Evolutionary conservation across 2,797 vertebrate species (phyloP), one percentile per base, ranked within the genome.

Genomic region (Momotus momota): DNA sequence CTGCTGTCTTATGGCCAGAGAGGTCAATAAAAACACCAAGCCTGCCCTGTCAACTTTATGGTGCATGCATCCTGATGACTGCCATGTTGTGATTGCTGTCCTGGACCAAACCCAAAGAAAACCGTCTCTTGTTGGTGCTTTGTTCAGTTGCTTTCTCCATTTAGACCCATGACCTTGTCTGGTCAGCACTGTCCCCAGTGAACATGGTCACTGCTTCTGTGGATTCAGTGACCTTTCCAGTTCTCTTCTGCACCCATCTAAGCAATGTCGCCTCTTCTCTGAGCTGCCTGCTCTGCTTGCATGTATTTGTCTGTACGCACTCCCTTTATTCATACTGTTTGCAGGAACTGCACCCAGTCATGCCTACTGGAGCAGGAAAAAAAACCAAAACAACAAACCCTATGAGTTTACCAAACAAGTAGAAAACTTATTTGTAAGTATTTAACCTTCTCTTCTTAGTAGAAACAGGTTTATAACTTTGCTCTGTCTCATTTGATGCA

Each of bases 221-320:
- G 90, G 65, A n/a, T 86, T 95, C 92, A 94, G 86, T 94, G 86
- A 80, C 92, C 88, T 94, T 96, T 80, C 77, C 86, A 77, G 74
- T 72, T 85, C 31, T 88, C 19, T 57, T 89, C 83, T 67, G 48
- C 38, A 67, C 35, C 40, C 21, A 60, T 38, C 67, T 91, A 60
- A 75, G 46, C 75, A 79, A 55, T 13, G 4, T 67, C 14, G 3
- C 41, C 41, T 84, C 49, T 66, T 84, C 64, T 48, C 61, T 61
- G 27, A 89, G 84, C 46, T 81, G 45, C 22, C 1, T 45, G 58
- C 52, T 26, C 67, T 64, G 45, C 48, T 73, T 78, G 45, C 5
- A 0, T 67, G 19, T 65, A 17, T 87, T 78, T 3, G 1, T 58
- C 45, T 79, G 26, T 38, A 20, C 2, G 0, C 69, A 17, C 16